Conservation (phyloP, 2,797 vertebrate species). For the Zalophus californianus region DNA sequence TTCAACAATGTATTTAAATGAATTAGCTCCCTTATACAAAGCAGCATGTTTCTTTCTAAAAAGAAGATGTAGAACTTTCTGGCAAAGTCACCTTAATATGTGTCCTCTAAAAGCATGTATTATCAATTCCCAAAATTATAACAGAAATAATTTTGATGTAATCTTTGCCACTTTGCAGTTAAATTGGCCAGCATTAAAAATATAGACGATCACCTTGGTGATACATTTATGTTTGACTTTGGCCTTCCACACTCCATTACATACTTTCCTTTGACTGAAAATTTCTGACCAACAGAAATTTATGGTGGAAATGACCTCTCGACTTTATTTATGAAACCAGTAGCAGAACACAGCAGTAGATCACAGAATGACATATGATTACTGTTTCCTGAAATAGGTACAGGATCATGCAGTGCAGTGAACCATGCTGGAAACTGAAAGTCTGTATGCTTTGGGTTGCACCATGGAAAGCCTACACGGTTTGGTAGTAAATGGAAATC, state of each 20-base stretch:
- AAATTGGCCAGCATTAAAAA: background rate
- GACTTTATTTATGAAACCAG: constrained; percentile 75
- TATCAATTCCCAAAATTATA: background rate
- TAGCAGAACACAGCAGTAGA: constrained; percentile 54
- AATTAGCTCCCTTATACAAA: background rate
- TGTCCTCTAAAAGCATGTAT: background rate
- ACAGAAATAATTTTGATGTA: background rate
- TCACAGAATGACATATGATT: constrained; percentile 73
- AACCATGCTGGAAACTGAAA: background rate
- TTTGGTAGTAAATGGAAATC: background rate
- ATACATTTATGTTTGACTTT: constrained; percentile 59
- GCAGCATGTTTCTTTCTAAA: background rate
- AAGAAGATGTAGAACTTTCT: background rate
- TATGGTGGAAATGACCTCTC: constrained; percentile 78
- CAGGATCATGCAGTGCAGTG: background rate
- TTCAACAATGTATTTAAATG: background rate
- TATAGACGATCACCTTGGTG: constrained; percentile 29
- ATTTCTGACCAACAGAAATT: constrained; percentile 70
- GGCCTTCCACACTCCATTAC: constrained; percentile 41
- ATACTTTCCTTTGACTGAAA: constrained; percentile 53
- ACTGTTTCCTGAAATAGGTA: constrained; percentile 58
- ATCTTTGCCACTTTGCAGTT: background rate
- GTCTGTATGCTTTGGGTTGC: background rate
- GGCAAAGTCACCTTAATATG: background rate
- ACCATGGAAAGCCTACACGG: too few relatives aligned